Conservation (phyloP, 2,113 vertebrate genomes). For the Rhipidura dahli region DNA sequence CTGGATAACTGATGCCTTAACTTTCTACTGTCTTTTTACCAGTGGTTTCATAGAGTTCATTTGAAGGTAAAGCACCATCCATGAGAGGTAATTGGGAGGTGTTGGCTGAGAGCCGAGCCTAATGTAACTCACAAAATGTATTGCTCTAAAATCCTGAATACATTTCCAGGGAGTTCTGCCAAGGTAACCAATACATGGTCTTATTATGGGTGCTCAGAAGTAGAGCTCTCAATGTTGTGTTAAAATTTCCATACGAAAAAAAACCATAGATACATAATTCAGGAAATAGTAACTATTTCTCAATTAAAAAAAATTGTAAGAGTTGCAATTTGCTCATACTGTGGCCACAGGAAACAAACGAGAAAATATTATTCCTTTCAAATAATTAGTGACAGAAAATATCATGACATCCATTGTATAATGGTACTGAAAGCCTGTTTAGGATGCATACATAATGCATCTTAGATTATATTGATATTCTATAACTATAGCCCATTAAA, state of each 20-base stretch:
- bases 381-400: neutral
- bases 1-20: conserved; percentile 41
- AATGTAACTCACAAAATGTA: neutral
- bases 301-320: neutral
- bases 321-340: neutral
- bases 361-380: neutral
- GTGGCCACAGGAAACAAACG: neutral
- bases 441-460: neutral
- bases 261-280: neutral
- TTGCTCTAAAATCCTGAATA: neutral
- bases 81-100: neutral
- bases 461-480: neutral
- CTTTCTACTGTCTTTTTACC: neutral
- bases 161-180: neutral
- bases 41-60: conserved; percentile 6
- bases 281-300: neutral
- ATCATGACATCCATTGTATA: neutral
- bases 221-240: neutral
- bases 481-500: neutral
- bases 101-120: neutral
- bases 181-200: neutral
- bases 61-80: conserved; percentile 23
- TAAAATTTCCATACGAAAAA: neutral
- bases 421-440: neutral
- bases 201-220: neutral